Conservation (phyloP, 1,140 invertebrate genomes). For the Oreohelix idahoensis region DNA sequence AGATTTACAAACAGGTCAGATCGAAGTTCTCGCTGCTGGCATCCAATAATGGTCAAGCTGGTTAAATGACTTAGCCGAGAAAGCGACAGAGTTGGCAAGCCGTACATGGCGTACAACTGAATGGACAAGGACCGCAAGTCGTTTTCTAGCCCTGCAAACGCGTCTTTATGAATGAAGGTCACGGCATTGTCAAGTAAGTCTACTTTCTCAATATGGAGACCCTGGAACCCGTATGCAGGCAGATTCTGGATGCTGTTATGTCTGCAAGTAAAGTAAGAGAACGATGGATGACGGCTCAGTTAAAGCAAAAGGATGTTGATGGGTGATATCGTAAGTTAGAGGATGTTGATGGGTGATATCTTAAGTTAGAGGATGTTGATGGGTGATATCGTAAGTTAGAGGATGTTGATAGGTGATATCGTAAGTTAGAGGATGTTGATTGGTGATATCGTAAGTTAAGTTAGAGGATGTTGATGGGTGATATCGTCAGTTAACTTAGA, state of each 20-base stretch:
- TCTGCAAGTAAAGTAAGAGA: too few relatives aligned
- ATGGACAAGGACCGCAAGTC: conserved; percentile 87
- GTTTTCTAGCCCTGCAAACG: conserved; percentile 86
- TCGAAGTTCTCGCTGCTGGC: conserved; percentile 36
- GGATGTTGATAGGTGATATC: too few relatives aligned
- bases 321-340: too few relatives aligned
- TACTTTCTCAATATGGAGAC: conserved; percentile 45
- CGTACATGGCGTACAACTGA: conserved; percentile 82
- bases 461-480: too few relatives aligned
- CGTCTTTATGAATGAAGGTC: conserved; percentile 80
- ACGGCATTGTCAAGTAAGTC: conserved; percentile 86
- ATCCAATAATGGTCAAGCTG: conserved; percentile 79
- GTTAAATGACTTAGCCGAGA: conserved; percentile 81
- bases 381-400: too few relatives aligned
- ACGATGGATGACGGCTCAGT: too few relatives aligned
- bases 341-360: too few relatives aligned
- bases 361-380: too few relatives aligned
- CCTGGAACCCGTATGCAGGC: conserved; percentile 41
- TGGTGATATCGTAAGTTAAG: too few relatives aligned
- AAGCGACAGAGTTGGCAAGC: conserved; percentile 83
- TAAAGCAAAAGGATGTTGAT: too few relatives aligned
- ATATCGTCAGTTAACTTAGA: too few relatives aligned
- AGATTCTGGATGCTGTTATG: conserved; percentile 47
- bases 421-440: too few relatives aligned
- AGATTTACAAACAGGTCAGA: conserved; percentile 43